Evolutionary conservation across 2,888 invertebrate species (phyloP), one percentile per base, ranked within the genome.

Genomic region (Penaeus monodon): DNA sequence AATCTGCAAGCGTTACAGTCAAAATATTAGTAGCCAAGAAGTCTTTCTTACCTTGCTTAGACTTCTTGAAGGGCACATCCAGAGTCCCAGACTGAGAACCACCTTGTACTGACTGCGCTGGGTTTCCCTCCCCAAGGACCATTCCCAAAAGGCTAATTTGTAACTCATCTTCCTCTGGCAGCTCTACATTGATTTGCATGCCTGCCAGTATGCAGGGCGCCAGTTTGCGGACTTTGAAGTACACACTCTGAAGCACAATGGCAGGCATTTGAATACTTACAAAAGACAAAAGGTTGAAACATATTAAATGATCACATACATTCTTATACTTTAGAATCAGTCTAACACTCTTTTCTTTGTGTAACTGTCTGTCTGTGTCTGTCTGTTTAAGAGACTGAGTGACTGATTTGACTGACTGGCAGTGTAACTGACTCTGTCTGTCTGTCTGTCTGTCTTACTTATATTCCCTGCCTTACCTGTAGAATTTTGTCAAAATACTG

Each of bases 161-260:
- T 85, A 95, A 93, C 92, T 95, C 95, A 91, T 96, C 95, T 87
- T 96, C 96, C 92, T 98, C 98, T 0, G 98, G 97, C 90, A 98
- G 94, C 91, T 97, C 97, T 1, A 98, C 94, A 89, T 96, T 94
- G 92, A 98, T 97, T 91, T 95, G 94, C 63, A 98, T 93, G 92
- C 96, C 95, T 90, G 96, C 95, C 29, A 98, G 93, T 27, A 97
- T 96, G 92, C 97, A 97, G 0, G 98, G 98, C 89, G 95, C 95
- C 95, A 97, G 95, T 24, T 96, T 94, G 22, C 98, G 94, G 91
- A 98, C 93, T 93, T 98, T 98, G 93, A 98, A 98, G 91, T 95
- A 96, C 80, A 98, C 95, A 89, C 90, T 89, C 90, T 90, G 89
- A 0, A 66, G 65, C 44, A 77, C 38, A 85, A 57, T 57, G 57